Evolutionary conservation across 1,140 invertebrate genomes (phyloP).

Genomic region (Leptoteleia sp.): DNA sequence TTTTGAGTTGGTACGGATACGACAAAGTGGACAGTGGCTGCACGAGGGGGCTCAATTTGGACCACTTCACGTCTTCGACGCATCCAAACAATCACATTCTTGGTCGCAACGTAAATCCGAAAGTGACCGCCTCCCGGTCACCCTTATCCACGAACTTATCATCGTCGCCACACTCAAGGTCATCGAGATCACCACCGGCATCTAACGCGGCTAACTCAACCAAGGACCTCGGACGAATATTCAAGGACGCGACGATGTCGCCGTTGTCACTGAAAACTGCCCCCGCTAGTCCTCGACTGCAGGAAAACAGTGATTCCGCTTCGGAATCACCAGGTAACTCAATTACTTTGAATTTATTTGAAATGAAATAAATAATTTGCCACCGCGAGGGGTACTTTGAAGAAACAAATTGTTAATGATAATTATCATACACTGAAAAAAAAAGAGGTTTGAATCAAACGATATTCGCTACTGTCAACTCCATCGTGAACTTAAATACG

Average conservation of each 20-base stretch:
- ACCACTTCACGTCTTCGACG: conserved; percentile 70
- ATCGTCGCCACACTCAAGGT: conserved; percentile 62
- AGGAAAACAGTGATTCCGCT: conserved; percentile 69
- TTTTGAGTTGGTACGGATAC: conserved; percentile 94
- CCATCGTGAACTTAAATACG: too few species aligned
- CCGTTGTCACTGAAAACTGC: conserved; percentile 64
- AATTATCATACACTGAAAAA: too few species aligned
- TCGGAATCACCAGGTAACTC: conserved; percentile 71
- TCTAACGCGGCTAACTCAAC: conserved; percentile 49
- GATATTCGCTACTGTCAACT: too few species aligned
- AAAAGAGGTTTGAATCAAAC: too few species aligned
- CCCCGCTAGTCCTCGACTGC: conserved; percentile 65
- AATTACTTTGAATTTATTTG: too few species aligned
- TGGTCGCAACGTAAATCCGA: conserved; percentile 39
- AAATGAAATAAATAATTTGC: too few species aligned
- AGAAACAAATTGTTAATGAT: too few species aligned
- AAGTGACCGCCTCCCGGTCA: conserved; percentile 57
- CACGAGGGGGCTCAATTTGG: conserved; percentile 75
- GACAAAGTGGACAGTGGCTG: conserved; percentile 84
- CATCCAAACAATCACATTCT: conserved; percentile 57
- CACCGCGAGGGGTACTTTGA: too few species aligned
- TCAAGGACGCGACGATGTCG: conserved; percentile 57
- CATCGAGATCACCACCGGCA: conserved; percentile 58
- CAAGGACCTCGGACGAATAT: conserved; percentile 47
- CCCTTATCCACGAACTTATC: conserved; percentile 60